phyloP scores from a whole-genome alignment of 1,140 invertebrate species.

The Dolichoris vasculosae region DNA sequence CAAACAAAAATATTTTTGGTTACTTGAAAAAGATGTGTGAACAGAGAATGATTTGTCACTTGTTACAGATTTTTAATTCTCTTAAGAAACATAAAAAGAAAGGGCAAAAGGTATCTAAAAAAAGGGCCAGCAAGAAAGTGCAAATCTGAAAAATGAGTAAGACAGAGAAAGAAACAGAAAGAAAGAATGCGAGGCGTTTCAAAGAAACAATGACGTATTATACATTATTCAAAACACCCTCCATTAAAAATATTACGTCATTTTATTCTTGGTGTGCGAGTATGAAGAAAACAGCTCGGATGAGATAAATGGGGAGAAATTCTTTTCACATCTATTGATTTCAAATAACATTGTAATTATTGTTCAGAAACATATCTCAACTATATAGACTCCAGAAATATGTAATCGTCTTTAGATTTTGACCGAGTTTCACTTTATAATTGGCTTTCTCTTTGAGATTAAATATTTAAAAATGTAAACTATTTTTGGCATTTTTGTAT shows the following conservation, averaged over 20 bases:
- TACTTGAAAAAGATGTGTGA: no score
- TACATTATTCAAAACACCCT: constrained; percentile 70
- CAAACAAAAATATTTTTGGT: no score
- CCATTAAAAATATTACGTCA: constrained; percentile 72
- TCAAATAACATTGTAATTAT: constrained; percentile 66
- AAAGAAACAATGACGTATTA: constrained; percentile 66
- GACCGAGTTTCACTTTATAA: constrained; percentile 50
- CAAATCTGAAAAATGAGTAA: not conserved
- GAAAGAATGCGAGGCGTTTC: constrained; percentile 67
- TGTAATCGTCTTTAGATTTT: constrained; percentile 63
- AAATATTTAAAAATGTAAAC: no score
- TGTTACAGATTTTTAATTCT: constrained; percentile 43
- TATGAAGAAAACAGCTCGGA: not conserved
- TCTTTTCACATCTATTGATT: constrained; percentile 56
- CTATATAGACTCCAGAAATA: constrained; percentile 66
- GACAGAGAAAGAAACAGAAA: constrained; percentile 52
- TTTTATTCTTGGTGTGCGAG: constrained; percentile 58
- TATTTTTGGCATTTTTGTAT: not conserved
- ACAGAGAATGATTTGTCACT: constrained; percentile 35
- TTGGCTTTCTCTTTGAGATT: no score
- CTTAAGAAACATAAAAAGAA: constrained; percentile 10
- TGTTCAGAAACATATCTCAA: constrained; percentile 61
- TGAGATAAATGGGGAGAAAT: constrained; percentile 24
- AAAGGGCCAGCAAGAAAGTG: constrained; percentile 12
- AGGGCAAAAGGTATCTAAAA: not conserved